Base-by-base conservation (phyloP, 2,888 invertebrate species). In the Tromatobia lineatoria region DNA sequence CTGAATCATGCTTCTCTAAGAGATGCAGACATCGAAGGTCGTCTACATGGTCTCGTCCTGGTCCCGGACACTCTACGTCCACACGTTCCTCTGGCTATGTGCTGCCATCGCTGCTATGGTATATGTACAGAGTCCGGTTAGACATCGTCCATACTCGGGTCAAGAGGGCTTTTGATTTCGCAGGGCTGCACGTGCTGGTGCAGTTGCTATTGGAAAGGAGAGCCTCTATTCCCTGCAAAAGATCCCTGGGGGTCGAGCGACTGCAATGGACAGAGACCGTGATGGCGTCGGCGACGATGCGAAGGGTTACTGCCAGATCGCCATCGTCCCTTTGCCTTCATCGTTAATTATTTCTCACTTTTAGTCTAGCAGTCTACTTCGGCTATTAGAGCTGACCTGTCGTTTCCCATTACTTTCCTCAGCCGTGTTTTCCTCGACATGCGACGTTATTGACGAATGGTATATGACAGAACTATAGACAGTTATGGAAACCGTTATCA, bases 311-410 rank as follows among this genome's bases (percentile, higher is more conserved):
- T 86, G 88, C 89, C 87, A 88, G 91, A 92, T 92, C 91, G 91
- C 90, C 90, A 90, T 90, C 90, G 71, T 69, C 80, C 90, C 89
- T 90, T 90, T 89, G 90, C 88, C 87, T 69, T 81, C 85, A 79
- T 87, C 91, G 90, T 93, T 90, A 92, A 93, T 93, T 92, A 93
- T 93, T 92, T 91, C 89, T 86, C 87, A 88, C 76, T 88, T 88
- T 89, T 91, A 92, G 93, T 93, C 93, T 93, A 93, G 91, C 92
- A 86, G 90, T 88, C 86, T 87, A 88, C 89, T 91, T 85, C 88
- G 88, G 75, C 82, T 80, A 85, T 83, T 76, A 82, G 77, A 82
- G 71, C 71, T 64, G 45, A 34, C 64, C 34, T 66, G 20, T 47
- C 66, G 57, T 38, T 57, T 34, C 25, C 70, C 70, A n/a, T 74